Percentiles rank a stretch among this genome's conserved stretches.
phyloP scores from a whole-genome alignment of 2,113 vertebrate species.

The Sander vitreus region DNA sequence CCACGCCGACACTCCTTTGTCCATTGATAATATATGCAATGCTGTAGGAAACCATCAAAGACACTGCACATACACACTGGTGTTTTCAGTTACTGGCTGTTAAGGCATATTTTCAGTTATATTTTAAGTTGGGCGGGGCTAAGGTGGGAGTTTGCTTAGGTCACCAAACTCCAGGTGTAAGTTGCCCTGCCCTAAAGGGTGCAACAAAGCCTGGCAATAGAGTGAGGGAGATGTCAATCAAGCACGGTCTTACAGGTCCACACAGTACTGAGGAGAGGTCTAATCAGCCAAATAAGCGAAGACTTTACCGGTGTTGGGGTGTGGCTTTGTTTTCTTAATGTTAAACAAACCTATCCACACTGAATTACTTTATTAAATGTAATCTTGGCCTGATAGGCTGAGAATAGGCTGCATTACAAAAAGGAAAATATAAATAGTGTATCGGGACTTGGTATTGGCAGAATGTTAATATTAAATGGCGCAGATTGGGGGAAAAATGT shows the following conservation, averaged over 20 bases:
- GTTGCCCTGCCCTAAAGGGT: background rate
- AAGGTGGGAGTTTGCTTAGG: background rate
- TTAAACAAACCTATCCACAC: background rate
- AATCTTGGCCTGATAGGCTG: background rate
- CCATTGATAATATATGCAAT: background rate
- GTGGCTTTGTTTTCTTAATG: background rate
- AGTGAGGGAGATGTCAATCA: background rate
- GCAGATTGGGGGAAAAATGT: background rate
- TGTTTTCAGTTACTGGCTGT: slow-evolving; percentile 39
- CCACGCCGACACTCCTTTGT: background rate
- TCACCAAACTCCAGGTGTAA: slow-evolving; percentile 7
- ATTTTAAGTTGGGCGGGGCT: background rate
- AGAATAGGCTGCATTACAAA: background rate
- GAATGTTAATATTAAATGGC: background rate
- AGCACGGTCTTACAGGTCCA: background rate
- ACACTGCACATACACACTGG: background rate
- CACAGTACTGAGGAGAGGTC: background rate
- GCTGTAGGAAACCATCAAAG: background rate
- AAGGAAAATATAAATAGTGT: slow-evolving; percentile 39
- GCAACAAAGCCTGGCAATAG: background rate
- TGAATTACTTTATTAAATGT: background rate
- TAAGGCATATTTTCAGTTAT: slow-evolving; percentile 1
- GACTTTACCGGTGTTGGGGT: background rate
- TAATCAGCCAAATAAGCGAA: slow-evolving; percentile 23
- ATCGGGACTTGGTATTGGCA: slow-evolving; percentile 23